Evolutionary conservation across 2,888 invertebrate species (phyloP).

Genomic region (Xylophagus ater): DNA sequence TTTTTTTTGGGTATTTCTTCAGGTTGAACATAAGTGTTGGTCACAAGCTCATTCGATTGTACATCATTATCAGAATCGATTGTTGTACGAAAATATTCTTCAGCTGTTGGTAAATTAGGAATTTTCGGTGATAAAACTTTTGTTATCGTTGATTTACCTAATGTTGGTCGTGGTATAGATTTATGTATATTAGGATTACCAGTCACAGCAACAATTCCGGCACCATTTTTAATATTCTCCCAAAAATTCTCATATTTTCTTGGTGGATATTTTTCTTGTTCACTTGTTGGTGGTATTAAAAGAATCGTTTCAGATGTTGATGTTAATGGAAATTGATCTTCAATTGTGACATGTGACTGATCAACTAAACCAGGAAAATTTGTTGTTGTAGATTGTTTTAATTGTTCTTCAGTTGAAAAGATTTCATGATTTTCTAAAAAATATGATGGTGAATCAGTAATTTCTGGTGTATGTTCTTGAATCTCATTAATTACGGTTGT

Average conservation of each 20-base stretch:
- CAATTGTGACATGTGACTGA: slow-evolving; percentile 20
- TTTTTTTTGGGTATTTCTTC: slow-evolving; percentile 42
- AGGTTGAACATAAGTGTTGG: slow-evolving; percentile 38
- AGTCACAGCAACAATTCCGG: slow-evolving; percentile 2
- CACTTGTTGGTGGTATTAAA: slow-evolving; percentile 36
- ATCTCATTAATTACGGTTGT: not conserved
- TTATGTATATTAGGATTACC: slow-evolving; percentile 14
- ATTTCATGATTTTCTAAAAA: not conserved
- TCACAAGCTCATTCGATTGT: slow-evolving; percentile 18
- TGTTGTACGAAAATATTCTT: slow-evolving; percentile 35
- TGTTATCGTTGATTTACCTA: slow-evolving; percentile 49
- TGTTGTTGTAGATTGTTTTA: not conserved
- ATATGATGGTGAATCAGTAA: not conserved
- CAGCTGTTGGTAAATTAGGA: slow-evolving; percentile 34
- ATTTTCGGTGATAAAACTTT: slow-evolving; percentile 42
- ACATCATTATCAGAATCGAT: slow-evolving; percentile 16
- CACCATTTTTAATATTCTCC: not conserved
- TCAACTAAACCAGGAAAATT: slow-evolving; percentile 1
- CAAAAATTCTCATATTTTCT: slow-evolving; percentile 6
- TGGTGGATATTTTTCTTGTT: slow-evolving; percentile 27
- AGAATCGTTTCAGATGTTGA: slow-evolving; percentile 36
- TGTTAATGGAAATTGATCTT: slow-evolving; percentile 24
- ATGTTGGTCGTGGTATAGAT: slow-evolving; percentile 26
- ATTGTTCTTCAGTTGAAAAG: not conserved
- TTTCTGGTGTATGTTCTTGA: not conserved